Conservation (phyloP, 2,888 invertebrate genomes). For the Eledona agricola region DNA sequence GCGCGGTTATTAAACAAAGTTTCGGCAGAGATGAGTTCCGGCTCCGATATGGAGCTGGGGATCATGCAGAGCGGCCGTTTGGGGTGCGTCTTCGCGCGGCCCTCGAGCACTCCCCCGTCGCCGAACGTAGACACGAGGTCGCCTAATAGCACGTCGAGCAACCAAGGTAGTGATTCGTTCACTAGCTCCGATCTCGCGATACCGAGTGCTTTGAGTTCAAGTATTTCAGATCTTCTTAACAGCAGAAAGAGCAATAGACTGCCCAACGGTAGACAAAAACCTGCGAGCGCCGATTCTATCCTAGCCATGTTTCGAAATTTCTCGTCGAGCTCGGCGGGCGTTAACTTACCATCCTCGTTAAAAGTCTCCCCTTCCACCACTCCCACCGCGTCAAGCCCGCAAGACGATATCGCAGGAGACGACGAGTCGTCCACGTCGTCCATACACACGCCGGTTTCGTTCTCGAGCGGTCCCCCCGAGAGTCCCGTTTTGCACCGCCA, state of each 20-base stretch:
- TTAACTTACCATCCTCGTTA: slow-evolving; percentile 69
- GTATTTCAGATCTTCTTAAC: slow-evolving; percentile 60
- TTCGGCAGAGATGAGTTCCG: slow-evolving; percentile 80
- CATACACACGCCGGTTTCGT: slow-evolving; percentile 69
- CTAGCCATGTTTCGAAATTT: slow-evolving; percentile 81
- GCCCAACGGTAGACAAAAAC: slow-evolving; percentile 67
- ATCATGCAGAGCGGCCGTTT: slow-evolving; percentile 59
- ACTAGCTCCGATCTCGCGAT: slow-evolving; percentile 76
- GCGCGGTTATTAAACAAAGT: slow-evolving; percentile 78
- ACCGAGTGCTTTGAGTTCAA: slow-evolving; percentile 69
- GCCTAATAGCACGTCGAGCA: slow-evolving; percentile 76
- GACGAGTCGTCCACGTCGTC: slow-evolving; percentile 79
- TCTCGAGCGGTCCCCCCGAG: slow-evolving; percentile 68
- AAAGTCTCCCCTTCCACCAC: slow-evolving; percentile 75
- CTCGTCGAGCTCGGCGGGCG: slow-evolving; percentile 70
- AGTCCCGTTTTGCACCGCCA: slow-evolving; percentile 66
- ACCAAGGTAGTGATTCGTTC: slow-evolving; percentile 80
- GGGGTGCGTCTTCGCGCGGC: slow-evolving; percentile 60
- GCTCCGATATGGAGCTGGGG: slow-evolving; percentile 72
- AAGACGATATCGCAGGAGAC: slow-evolving; percentile 74
- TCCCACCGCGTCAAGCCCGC: slow-evolving; percentile 78
- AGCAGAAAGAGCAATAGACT: slow-evolving; percentile 52
- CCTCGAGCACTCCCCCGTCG: slow-evolving; percentile 70
- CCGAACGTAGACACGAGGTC: slow-evolving; percentile 71
- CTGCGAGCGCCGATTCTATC: slow-evolving; percentile 81